phyloP scores from a whole-genome alignment of 1,140 invertebrate genomes.

The Drosophila erecta region DNA sequence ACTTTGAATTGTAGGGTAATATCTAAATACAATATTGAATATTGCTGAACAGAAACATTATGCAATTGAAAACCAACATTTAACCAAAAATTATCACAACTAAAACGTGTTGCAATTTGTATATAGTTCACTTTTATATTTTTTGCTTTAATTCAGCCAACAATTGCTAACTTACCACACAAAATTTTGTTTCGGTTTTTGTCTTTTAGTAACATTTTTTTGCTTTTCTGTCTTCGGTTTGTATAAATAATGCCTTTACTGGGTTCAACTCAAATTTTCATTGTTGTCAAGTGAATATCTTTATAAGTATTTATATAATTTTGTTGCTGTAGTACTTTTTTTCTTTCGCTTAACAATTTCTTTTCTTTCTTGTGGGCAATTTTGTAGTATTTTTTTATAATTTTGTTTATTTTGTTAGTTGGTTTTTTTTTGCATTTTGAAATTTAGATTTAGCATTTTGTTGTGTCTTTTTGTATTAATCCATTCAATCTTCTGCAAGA shows the following conservation, averaged over 20 bases:
- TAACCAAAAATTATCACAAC: conserved; percentile 47
- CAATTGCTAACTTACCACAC: conserved; percentile 84
- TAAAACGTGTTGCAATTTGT: conserved; percentile 51
- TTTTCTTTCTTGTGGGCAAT: conserved; percentile 66
- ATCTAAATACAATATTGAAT: conserved; percentile 61
- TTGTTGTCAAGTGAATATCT: conserved; percentile 76
- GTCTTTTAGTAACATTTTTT: conserved; percentile 66
- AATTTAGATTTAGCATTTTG: conserved; percentile 58
- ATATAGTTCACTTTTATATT: conserved; percentile 32
- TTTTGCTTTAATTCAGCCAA: conserved; percentile 72
- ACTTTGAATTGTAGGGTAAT: conserved; percentile 44
- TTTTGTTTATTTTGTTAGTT: conserved; percentile 67
- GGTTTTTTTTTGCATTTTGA: conserved; percentile 53
- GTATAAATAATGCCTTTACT: conserved; percentile 70
- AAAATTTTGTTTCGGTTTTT: conserved; percentile 81
- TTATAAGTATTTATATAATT: conserved; percentile 74
- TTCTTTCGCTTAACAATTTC: conserved; percentile 67
- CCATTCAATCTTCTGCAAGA: conserved; percentile 85
- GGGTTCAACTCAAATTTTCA: conserved; percentile 51
- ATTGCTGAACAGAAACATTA: conserved; percentile 63
- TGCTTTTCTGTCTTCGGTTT: conserved; percentile 60
- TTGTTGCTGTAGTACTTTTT: conserved; percentile 64
- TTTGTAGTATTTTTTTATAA: conserved; percentile 62
- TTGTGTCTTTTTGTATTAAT: conserved; percentile 72
- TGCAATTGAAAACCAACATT: conserved; percentile 77